A percentile compares a stretch with the other conserved stretches of the same genome.
These are phyloP conservation scores for Pelmatolapia mariae DNA, from an alignment of 2,113 vertebrate species.

Conservation along the genomic window DNA sequence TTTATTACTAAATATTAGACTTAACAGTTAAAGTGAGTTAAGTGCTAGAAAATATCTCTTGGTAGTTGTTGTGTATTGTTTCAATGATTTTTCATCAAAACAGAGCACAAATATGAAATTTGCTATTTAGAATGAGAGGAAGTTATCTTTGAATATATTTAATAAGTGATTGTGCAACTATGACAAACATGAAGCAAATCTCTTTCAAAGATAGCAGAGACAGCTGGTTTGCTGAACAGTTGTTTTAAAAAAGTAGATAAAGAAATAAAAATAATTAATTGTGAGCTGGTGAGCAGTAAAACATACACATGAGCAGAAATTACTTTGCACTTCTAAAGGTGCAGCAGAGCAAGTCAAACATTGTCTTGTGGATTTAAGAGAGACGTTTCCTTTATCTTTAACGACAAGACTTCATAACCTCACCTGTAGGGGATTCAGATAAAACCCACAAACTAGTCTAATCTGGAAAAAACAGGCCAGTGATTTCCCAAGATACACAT, in stretches of 20 bases:
- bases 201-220: background rate
- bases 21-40: background rate
- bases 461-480: background rate
- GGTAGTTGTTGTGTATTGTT: background rate
- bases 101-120: accelerated
- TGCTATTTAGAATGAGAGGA: background rate
- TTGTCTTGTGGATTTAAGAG: accelerated
- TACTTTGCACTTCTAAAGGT: background rate
- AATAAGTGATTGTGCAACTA: accelerated
- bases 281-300: background rate
- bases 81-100: background rate
- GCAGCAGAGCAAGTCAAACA: background rate
- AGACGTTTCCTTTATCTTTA: accelerated
- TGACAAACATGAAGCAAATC: accelerated
- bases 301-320: background rate
- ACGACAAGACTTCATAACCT: background rate
- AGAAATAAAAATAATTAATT: accelerated
- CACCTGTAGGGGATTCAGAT: background rate
- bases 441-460: background rate
- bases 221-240: background rate
- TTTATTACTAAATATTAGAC: background rate
- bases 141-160: background rate
- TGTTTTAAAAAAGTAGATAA: background rate
- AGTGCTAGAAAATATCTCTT: background rate
- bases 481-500: background rate